Base-by-base conservation (phyloP, 2,888 invertebrate genomes). In the Asteroscopus sphinx region DNA sequence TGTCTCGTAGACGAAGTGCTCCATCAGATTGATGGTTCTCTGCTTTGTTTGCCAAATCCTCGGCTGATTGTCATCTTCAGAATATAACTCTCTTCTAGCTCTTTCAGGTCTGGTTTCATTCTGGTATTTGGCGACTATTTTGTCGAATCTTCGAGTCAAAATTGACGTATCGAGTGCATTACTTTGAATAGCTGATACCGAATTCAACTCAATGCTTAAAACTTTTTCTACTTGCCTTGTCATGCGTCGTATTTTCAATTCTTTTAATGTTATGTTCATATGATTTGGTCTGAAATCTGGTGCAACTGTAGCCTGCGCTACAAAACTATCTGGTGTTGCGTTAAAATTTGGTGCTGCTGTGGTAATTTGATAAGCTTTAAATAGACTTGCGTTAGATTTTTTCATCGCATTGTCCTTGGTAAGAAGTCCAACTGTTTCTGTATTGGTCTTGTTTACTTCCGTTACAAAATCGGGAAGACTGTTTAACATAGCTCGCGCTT, bases 1-100 rank as follows among this genome's bases (percentile, higher is more conserved):
- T 0, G 78, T 73, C 5, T 68, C 57, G 48, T 87, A 87, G 0
- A 87, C 44, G 13, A 88, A 88, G 36, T 88, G 87, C 3, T 69
- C 51, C 79, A 85, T 85, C 0, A 85, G 0, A 0, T 36, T 9
- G 1, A 45, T 0, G 1, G 30, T 1, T 8, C 8, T 49, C 0
- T 0, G 1, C 2, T 59, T 65, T 1, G 7, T 3, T 0, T n/a
- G 1, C 16, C n/a, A 13, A 2, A 0, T 42, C 1, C 0, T 0
- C 0, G 0, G 3, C 1, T 1, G 0, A 7, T 8, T 2, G 0
- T 35, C 33, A 0, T 0, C 1, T 0, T 0, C 0, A 0, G 6
- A 0, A 2, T 0, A 61, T 0, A 1, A 0, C 11, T 60, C 55
- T 21, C 53, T 37, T 12, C 63, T 37, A 0, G 41, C 51, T 0